Percentiles rank a stretch among this genome's conserved stretches.
phyloP scores from a whole-genome alignment of 2,888 invertebrate genomes.

The Nemapogon koenigi region DNA sequence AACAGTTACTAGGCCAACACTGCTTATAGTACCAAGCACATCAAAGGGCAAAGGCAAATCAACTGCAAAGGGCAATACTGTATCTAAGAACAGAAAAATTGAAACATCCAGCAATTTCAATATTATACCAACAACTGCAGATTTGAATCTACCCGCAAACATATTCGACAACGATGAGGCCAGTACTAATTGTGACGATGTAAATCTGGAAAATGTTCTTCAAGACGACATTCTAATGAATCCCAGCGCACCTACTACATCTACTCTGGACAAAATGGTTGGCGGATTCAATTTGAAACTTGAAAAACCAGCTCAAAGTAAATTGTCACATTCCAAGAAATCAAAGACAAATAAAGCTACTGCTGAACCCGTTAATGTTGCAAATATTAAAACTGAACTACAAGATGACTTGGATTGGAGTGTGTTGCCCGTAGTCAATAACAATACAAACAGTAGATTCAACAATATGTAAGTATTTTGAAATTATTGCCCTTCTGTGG shows the following conservation, averaged over 20 bases:
- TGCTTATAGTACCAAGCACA: constrained; percentile 26
- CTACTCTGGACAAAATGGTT: constrained; percentile 43
- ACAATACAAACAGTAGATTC: constrained; percentile 40
- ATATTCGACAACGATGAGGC: constrained; percentile 58
- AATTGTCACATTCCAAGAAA: constrained; percentile 32
- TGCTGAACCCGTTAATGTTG: constrained; percentile 22
- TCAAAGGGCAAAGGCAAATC: constrained; percentile 27
- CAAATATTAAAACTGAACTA: constrained; percentile 54
- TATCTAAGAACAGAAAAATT: constrained; percentile 25
- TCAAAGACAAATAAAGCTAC: constrained; percentile 29
- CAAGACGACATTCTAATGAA: constrained; percentile 27
- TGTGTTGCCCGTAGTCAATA: constrained; percentile 53
- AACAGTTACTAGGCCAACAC: no score
- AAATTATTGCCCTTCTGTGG: no score
- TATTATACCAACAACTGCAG: constrained; percentile 40
- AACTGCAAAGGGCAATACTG: constrained; percentile 13
- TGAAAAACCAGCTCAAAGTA: constrained; percentile 30
- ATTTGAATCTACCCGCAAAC: constrained; percentile 51
- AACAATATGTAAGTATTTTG: no score
- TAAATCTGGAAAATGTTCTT: constrained; percentile 27
- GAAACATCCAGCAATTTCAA: constrained; percentile 37
- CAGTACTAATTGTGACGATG: constrained; percentile 40
- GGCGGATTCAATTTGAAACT: constrained; percentile 52
- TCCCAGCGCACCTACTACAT: constrained; percentile 21
- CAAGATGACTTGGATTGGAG: constrained; percentile 57